A percentile compares a stretch with the other conserved stretches of the same genome.
Conservation (phyloP, 2,797 vertebrate species). For the Otus scops region DNA sequence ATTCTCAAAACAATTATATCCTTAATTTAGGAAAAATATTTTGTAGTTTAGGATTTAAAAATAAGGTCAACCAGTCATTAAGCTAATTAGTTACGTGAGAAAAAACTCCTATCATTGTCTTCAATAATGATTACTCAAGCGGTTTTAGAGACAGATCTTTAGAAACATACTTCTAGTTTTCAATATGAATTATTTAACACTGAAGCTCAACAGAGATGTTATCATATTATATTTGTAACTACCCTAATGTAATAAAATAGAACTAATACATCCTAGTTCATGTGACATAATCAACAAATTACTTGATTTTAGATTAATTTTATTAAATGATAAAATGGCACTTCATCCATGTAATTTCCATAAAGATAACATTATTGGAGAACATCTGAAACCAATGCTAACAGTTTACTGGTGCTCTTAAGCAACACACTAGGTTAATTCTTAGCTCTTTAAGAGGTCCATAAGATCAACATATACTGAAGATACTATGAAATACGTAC, state of each 20-base stretch:
- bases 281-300: background rate
- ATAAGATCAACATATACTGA: background rate
- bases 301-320: background rate
- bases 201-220: background rate
- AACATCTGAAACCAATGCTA: background rate
- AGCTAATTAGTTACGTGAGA: background rate
- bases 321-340: background rate
- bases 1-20: background rate
- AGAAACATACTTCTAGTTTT: background rate
- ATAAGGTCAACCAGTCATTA: background rate
- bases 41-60: background rate
- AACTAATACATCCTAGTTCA: background rate
- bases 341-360: background rate
- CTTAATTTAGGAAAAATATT: background rate
- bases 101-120: background rate
- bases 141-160: background rate
- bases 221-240: background rate
- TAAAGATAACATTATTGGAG: background rate
- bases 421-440: background rate
- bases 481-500: background rate
- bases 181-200: background rate
- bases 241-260: background rate
- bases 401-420: background rate
- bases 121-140: background rate
- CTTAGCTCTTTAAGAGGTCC: background rate